These are phyloP conservation scores for Periophthalmodon schlosseri DNA, from an alignment of 2,113 vertebrate species.

Conservation along the genomic window DNA sequence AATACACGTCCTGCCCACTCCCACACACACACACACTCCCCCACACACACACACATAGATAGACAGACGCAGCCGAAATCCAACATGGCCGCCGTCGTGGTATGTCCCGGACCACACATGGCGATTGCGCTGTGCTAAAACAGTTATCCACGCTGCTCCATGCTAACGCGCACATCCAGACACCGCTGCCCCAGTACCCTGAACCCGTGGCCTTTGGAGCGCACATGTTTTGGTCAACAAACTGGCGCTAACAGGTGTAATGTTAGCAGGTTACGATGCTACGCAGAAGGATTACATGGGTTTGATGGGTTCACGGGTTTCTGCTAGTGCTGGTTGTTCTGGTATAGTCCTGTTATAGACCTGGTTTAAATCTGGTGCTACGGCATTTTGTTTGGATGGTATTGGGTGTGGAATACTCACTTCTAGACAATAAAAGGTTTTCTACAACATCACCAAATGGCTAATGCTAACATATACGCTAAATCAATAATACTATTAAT, in stretches of 20 bases:
- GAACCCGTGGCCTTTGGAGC: constrained; percentile 52
- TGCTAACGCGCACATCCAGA: constrained; percentile 61
- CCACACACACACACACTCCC: constrained; percentile 4
- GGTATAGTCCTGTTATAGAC: not conserved
- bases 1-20: constrained; percentile 11
- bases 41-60: constrained; percentile 17
- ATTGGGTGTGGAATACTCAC: too few relatives aligned
- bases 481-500: too few relatives aligned
- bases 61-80: constrained; percentile 14
- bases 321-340: not conserved
- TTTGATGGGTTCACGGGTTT: not conserved
- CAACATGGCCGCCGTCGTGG: constrained; percentile 60
- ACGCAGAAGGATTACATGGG: not conserved
- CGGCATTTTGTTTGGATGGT: too few relatives aligned
- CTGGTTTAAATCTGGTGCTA: not conserved
- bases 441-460: too few relatives aligned
- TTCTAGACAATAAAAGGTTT: too few relatives aligned
- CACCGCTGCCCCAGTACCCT: constrained; percentile 55
- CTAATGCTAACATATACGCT: too few relatives aligned
- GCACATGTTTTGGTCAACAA: not conserved
- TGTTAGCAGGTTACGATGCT: not conserved
- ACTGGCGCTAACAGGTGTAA: not conserved
- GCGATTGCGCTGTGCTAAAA: constrained; percentile 72
- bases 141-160: constrained; percentile 74
- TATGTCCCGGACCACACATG: constrained; percentile 79